A percentile compares a stretch with the other conserved stretches of the same genome.
Conservation (phyloP, 2,113 vertebrate species). For the Eubucco bourcierii region DNA sequence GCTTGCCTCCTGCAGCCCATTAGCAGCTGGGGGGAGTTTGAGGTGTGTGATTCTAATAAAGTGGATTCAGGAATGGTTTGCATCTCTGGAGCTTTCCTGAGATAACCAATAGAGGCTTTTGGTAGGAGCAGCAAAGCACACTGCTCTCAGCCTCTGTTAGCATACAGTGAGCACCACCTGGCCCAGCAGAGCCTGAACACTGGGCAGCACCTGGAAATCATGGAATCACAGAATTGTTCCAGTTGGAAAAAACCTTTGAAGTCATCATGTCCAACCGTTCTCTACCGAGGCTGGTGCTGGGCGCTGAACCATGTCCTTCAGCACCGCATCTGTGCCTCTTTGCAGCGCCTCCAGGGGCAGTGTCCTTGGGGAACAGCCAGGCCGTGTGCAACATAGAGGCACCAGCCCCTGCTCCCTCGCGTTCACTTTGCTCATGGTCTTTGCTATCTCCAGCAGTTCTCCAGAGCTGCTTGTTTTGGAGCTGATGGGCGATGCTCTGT, state of each 20-base stretch:
- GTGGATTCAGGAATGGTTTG: constrained; percentile 12
- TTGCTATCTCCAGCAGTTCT: neutral
- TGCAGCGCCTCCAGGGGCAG: no score
- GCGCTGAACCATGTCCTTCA: no score
- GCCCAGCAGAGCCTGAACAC: neutral
- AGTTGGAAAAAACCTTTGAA: no score
- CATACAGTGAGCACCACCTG: neutral
- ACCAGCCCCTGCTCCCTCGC: neutral
- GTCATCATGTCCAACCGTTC: no score
- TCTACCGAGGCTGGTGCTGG: no score
- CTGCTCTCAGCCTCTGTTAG: constrained; percentile 15
- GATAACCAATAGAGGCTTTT: constrained; percentile 18
- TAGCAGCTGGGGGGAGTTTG: constrained; percentile 6
- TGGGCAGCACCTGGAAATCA: neutral
- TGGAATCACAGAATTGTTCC: neutral
- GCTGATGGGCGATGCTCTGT: neutral
- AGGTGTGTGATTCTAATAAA: neutral
- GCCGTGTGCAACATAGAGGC: neutral
- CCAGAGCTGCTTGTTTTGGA: neutral
- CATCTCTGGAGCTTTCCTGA: constrained; percentile 31
- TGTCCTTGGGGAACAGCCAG: neutral
- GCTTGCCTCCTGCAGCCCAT: neutral
- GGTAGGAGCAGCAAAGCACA: constrained; percentile 30
- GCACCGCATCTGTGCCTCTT: no score
- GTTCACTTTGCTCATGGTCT: rapidly evolving